phyloP scores from a whole-genome alignment of 2,113 vertebrate genomes.

The Notothenia rossii region DNA sequence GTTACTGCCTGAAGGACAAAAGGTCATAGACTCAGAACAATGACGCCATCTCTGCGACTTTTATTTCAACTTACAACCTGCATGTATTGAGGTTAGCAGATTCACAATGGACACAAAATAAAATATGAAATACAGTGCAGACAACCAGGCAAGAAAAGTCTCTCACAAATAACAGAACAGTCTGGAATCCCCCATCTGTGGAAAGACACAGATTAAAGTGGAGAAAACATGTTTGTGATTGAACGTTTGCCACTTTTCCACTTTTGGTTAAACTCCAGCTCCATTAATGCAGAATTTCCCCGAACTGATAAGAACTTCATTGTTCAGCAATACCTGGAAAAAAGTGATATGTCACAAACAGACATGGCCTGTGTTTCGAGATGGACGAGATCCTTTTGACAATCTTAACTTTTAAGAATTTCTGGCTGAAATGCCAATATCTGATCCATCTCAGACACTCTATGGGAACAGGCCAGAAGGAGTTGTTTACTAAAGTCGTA shows the following conservation, averaged over 20 bases:
- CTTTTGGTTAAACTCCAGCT: background rate
- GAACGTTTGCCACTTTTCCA: too few relatives aligned
- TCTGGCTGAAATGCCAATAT: background rate
- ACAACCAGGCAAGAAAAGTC: background rate
- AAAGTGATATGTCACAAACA: background rate
- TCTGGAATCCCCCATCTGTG: slow-evolving; percentile 25
- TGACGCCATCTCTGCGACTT: background rate
- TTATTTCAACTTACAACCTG: background rate
- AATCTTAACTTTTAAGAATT: background rate
- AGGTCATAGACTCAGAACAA: background rate
- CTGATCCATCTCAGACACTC: background rate
- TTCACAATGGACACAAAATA: background rate
- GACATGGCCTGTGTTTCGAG: background rate
- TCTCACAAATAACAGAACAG: fast-evolving
- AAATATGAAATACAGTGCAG: background rate
- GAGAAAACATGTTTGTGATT: background rate
- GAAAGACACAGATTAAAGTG: background rate
- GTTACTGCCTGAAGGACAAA: slow-evolving; percentile 86
- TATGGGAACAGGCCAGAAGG: background rate
- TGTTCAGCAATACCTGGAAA: background rate
- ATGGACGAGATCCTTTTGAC: background rate
- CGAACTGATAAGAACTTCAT: background rate
- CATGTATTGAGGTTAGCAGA: too few relatives aligned
- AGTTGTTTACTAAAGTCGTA: background rate
- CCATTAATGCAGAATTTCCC: background rate